Evolutionary conservation across 1,140 invertebrate genomes (phyloP), one percentile per base, ranked within the genome.

Genomic region (Lucilia sericata): DNA sequence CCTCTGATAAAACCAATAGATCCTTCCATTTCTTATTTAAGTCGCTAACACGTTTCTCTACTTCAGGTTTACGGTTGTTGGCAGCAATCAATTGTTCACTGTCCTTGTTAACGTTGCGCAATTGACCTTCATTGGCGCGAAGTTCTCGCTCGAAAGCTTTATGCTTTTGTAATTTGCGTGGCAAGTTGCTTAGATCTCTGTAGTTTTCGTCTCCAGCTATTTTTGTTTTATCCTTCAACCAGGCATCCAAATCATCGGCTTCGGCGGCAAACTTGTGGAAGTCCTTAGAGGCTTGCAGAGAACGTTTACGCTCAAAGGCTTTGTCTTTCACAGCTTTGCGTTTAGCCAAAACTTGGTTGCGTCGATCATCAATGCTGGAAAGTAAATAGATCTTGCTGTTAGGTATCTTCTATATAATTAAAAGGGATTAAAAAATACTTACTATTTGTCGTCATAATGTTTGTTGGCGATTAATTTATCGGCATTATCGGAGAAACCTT

Each of bases 111-210:
- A 98, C 95, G 74, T 94, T 94, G 60, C 96, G 91, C 13, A 99
- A 91, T 88, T 97, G 96, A 17, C 96, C 96, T 91, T 98, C 96
- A 90, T 98, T 98, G 0, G 97, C 96, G 60, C 96, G 93, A 8
- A 99, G 91, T 90, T 99, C 99, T 21, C 98, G 93, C 88, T 99
- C 98, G 90, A 99, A 99, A 0, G 98, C 98, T 91, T 99, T 98
- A 89, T 99, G 98, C 89, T 99, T 99, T 91, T 99, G 97, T 3
- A 99, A 92, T 91, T 99, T 99, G 3, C 97, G 93, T 84, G 98
- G 96, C 60, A 99, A 92, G 89, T 99, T 99, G 60, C 94, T 95
- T 19, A 99, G 92, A 88, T 99, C 98, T 36, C 97, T 94, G 89
- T 98, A 99, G 82, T 95, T 98, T 88, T 99, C 97, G 88, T 99